phyloP scores from a whole-genome alignment of 2,797 vertebrate genomes.

The Phalloptychus januarius region DNA sequence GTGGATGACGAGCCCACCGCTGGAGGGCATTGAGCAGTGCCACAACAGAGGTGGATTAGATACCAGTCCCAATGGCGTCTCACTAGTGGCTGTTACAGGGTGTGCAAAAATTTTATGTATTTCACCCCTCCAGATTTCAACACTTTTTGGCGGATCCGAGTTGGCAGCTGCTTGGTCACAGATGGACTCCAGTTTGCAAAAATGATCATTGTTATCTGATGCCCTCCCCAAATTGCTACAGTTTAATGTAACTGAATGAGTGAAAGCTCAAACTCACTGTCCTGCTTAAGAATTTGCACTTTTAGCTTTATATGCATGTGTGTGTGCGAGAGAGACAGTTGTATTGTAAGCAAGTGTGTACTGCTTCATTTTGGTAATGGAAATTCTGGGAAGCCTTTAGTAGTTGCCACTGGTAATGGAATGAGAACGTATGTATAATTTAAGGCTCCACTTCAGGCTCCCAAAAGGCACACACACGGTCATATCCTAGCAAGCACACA shows the following conservation, averaged over 20 bases:
- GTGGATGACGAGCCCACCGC: conserved; percentile 12
- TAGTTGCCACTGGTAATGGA: conserved; percentile 75
- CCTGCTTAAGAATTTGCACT: conserved; percentile 2
- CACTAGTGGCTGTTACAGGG: conserved; percentile 46
- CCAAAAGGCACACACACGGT: conserved; percentile 22
- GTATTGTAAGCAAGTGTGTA: conserved; percentile 29
- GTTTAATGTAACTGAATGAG: conserved; percentile 4
- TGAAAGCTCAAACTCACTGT: background rate
- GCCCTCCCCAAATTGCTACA: conserved; percentile 14
- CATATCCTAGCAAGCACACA: conserved; percentile 28
- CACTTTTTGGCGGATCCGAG: conserved; percentile 35
- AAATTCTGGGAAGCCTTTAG: conserved; percentile 76
- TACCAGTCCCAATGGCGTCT: conserved; percentile 44
- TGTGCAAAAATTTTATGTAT: conserved; percentile 52
- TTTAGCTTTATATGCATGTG: background rate
- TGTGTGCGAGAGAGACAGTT: background rate
- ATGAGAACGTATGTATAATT: conserved; percentile 81
- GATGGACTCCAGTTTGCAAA: conserved; percentile 32
- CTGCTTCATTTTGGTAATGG: conserved; percentile 75
- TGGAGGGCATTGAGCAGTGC: conserved; percentile 31
- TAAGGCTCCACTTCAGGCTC: conserved; percentile 70
- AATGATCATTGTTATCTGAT: conserved; percentile 7
- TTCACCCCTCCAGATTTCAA: conserved; percentile 37
- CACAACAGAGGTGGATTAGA: conserved; percentile 45
- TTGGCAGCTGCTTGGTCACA: conserved; percentile 47